Evolutionary conservation across 1,140 invertebrate species (phyloP), one percentile per base, ranked within the genome.

Genomic region (Bicyclus anynana): DNA sequence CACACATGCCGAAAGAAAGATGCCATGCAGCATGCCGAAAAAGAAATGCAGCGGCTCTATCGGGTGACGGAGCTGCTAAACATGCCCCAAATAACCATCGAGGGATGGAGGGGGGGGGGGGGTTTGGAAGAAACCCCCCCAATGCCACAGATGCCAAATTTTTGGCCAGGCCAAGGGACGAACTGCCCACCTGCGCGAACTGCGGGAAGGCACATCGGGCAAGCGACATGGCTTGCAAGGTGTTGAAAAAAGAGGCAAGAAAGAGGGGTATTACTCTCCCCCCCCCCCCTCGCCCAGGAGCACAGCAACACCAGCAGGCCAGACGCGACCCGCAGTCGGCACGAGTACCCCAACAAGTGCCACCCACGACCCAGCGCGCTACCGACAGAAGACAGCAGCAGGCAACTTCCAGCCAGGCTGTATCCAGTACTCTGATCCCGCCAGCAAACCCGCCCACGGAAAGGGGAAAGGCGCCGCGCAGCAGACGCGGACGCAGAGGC

Each of bases 81-180:
- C n/a, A 50, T 50, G 48, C 27, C n/a, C 0, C 20, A 21, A 9
- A 18, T 50, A 14, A 33, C n/a, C 4, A 10, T 50, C 5, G 33
- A 48, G 16, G 56, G 46, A 0, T 61, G 59, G 59, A 1, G 48
- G 1, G 23, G 47, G 0, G 14, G 17, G n/a, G n/a, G n/a, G n/a
- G n/a, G n/a, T n/a, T n/a, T n/a, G n/a, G 3, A 57, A n/a, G 29
- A 10, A n/a, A 12, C 47, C 56, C 5, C 53, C 65, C 0, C 71
- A 71, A 29, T 74, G 65, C 20, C 57, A 71, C 44, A 52, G 56
- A 0, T 72, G 68, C 58, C 72, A 74, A 55, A 14, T n/a, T 0
- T 72, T 65, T 48, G 40, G 63, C 50, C 3, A 13, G 12, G 0
- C n/a, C 48, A 0, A n/a, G 7, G 6, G 35, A 48, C 1, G 57